Evolutionary conservation across 2,888 invertebrate genomes (phyloP), one percentile per base, ranked within the genome.

Genomic region (Diarsia mendica): DNA sequence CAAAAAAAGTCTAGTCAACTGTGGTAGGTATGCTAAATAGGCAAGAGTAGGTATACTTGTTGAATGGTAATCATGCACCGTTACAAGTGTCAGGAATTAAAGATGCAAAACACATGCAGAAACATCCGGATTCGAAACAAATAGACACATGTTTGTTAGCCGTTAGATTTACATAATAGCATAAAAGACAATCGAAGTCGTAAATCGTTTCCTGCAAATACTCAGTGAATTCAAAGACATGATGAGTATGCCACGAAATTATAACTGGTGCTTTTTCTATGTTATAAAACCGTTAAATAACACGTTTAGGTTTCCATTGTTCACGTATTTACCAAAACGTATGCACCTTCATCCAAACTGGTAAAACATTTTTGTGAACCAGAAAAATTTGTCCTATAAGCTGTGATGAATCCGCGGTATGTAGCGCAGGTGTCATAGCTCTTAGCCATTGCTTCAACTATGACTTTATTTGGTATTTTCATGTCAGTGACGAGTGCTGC

Each of bases 81-180:
- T 64, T 23, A 46, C 46, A 58, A 79, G 55, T 64, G 73, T 23
- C 67, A 55, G 44, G 9, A 60, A 80, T 61, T 78, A 60, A 67
- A 72, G 61, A 83, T 73, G 49, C 80, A 83, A 79, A 49, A 67
- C 80, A 66, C 83, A 55, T 68, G 65, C 67, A 79, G 44, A 78
- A 83, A 80, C 83, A 80, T 80, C 83, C 80, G 83, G 83, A 73
- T 61, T 83, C 15, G 6, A 67, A 61, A 67, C 67, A 65, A 60
- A 67, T 82, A 51, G 49, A 77, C 53, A 60, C 48, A 53, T 53
- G 20, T 44, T 53, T 48, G 28, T 64, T 28, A 72, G 49, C 46
- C 28, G 73, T 83, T 83, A 66, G 53, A n/a, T 80, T 73, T 61
- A 73, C 65, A 68, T 79, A 75, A 28, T 23, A 72, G 20, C 20